Evolutionary conservation across 2,113 vertebrate genomes (phyloP).

Genomic region (Perognathus longimembris): DNA sequence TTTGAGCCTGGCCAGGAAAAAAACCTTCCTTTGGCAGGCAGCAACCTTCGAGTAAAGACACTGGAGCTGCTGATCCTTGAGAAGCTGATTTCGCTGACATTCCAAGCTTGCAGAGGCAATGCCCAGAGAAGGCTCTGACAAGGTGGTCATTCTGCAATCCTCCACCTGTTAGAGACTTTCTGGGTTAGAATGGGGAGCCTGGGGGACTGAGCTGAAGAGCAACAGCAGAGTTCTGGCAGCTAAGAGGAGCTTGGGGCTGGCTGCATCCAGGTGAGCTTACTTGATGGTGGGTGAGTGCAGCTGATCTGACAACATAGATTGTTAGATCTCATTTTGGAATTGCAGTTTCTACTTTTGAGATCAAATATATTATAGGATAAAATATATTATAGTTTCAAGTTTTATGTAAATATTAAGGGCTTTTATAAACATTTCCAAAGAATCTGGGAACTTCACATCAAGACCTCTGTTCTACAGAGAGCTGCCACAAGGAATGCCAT

Average conservation of each 20-base stretch:
- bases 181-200: fast-evolving
- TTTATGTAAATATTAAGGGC: not conserved
- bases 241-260: not conserved
- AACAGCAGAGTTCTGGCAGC: not conserved
- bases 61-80: too few relatives aligned
- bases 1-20: not conserved
- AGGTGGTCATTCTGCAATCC: not conserved
- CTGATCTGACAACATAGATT: not conserved
- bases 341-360: not conserved
- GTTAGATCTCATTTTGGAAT: not conserved
- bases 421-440: not conserved
- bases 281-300: fast-evolving
- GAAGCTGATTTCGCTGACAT: too few relatives aligned
- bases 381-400: not conserved
- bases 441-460: not conserved
- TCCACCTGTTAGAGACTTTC: not conserved
- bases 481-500: not conserved
- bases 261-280: not conserved
- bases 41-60: too few relatives aligned
- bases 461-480: not conserved
- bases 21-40: not conserved
- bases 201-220: not conserved
- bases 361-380: too few relatives aligned
- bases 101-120: not conserved
- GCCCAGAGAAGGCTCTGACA: not conserved